Evolutionary conservation across 2,888 invertebrate species (phyloP), one percentile per base, ranked within the genome.

Genomic region (Oscheius onirici): DNA sequence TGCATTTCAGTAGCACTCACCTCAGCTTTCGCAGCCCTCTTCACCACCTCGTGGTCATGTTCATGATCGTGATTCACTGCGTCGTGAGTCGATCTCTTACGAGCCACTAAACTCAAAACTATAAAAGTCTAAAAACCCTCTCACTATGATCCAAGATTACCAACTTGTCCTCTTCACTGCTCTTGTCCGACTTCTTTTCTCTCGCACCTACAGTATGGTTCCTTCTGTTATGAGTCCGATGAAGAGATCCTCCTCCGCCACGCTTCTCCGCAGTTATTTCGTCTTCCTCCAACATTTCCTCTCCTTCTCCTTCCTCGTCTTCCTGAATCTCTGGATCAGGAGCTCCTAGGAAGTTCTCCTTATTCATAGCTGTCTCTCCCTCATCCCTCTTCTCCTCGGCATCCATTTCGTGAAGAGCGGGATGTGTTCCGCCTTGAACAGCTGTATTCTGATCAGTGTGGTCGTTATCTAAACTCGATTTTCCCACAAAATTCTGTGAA

Each of bases 331-430:
- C 49, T 24, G 44, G 63, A 49, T 63, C 46, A 1, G 63, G 46
- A 17, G 26, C 63, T n/a, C 17, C 17, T 6, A 63, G n/a, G 8
- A 58, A 3, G 6, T 46, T 24, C 24, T 63, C 63, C 11, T 63
- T 26, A 20, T 63, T 63, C 46, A 63, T 15, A 63, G 17, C 26
- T 28, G 26, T 8, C 24, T 63, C 63, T 49, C 49, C 63, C 15
- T 63, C 63, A n/a, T n/a, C 49, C 10, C 17, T n/a, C 26, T 22
- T 49, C 26, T 28, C 49, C 24, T 46, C 60, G 60, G 60, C 20
- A 22, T 17, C 63, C 63, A 63, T 49, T 63, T 63, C 63, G 63
- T 63, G 63, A 63, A 63, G 28, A 63, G 49, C 26, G 3, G 63
- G 11, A 63, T 46, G 49, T 63, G 49, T 28, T 63, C 49, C 63